Conservation (phyloP, 2,113 vertebrate genomes). For the Calyptomena viridis region DNA sequence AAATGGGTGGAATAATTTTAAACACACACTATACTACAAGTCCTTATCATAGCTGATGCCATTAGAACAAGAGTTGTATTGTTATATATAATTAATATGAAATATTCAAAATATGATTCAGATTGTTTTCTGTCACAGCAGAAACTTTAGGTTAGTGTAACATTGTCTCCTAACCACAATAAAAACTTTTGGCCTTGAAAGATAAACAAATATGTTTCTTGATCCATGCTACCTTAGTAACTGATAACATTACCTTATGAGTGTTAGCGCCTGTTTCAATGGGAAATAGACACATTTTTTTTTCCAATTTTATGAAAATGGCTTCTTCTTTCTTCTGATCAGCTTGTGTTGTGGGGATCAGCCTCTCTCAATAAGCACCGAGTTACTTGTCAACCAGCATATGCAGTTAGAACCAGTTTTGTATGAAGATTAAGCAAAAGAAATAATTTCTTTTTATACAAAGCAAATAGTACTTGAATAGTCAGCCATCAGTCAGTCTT, state of each 20-base stretch:
- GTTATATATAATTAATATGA: neutral
- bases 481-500: neutral
- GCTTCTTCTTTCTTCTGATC: neutral
- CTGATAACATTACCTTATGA: constrained; percentile 62
- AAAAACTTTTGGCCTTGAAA: constrained; percentile 74
- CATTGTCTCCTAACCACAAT: constrained; percentile 56
- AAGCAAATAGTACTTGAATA: neutral
- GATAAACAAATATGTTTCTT: constrained; percentile 64
- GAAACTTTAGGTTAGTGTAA: constrained; percentile 66
- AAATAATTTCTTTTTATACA: neutral
- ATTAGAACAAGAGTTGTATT: neutral
- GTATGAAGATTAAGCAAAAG: neutral
- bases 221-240: constrained; percentile 77
- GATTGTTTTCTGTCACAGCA: constrained; percentile 53
- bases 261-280: constrained; percentile 59
- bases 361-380: neutral
- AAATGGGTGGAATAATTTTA: neutral
- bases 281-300: constrained; percentile 28
- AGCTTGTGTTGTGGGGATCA: neutral
- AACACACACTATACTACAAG: neutral
- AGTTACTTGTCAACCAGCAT: neutral
- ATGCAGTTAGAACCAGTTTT: neutral
- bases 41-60: neutral
- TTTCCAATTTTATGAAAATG: neutral
- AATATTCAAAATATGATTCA: constrained; percentile 28